Evolutionary conservation across 1,140 invertebrate genomes (phyloP), one percentile per base, ranked within the genome.

Genomic region (Fopius arisanus): DNA sequence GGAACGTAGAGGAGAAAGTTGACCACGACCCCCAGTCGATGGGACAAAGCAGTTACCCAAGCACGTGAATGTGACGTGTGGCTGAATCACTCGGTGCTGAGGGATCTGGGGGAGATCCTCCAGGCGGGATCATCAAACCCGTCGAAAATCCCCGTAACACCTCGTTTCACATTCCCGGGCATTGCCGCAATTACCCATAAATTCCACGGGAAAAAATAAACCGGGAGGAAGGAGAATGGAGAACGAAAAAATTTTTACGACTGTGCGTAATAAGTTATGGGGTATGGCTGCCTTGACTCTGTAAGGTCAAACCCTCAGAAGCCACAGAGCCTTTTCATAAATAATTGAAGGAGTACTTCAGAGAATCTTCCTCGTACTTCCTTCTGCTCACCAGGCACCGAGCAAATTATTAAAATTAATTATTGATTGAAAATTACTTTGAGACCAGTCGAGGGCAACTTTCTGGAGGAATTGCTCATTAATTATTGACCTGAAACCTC

Each of bases 1-100:
- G 78, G 76, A 79, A 80, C 78, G 79, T 74, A 2, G 10, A 79
- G 78, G 82, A 84, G 84, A 86, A 84, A 86, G 82, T 85, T 82
- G 79, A 82, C 80, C 82, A 81, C 80, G 80, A 83, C 81, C 83
- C 83, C 83, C 79, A 77, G 75, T 70, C 75, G 69, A 69, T 74
- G 73, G 71, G 75, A 68, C 16, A 37, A 31, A 62, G 67, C 70
- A 65, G 62, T 74, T 63, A 74, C 54, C 59, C 65, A 68, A n/a
- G 14, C n/a, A 59, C 37, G 65, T 62, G 6, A 51, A 43, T 41
- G 54, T 71, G 37, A 40, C 48, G 51, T 16, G 43, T 19, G 5
- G 16, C 43, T 48, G 43, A 48, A 37, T 37, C 16, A 48, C 43
- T 19, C 14, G 43, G 1, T n/a, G 1, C 14, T 2, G 5, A 12